Base-by-base conservation (phyloP, 2,888 invertebrate species). In the Nomada fucata region DNA sequence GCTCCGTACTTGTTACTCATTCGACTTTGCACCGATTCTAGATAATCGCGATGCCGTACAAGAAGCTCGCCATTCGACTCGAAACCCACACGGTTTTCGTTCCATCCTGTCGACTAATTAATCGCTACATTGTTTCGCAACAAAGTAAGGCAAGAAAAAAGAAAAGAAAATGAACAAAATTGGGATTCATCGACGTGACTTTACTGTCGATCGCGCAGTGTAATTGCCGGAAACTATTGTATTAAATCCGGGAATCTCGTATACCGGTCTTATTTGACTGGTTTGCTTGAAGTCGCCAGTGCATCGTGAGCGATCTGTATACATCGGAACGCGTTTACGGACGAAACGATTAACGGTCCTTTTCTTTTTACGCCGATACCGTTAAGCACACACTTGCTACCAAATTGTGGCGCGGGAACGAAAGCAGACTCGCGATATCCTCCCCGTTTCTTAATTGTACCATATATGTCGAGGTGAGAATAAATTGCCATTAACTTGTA, bases 261-360 rank as follows among this genome's bases (percentile, higher is more conserved):
- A 18, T 7, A 29, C 18, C 55, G 15, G 55, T 36, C 23, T 52
- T n/a, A 42, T 52, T 23, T 26, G n/a, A 9, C n/a, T 15, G 18
- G n/a, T 52, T 69, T 20, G 20, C 26, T 29, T 11, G 18, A 4
- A 72, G 73, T 79, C 63, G 61, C 64, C 73, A 29, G 61, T 74
- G 75, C 76, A 79, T 83, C 80, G 81, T 78, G 82, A 83, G 77
- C 69, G 81, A 82, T 83, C 44, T 23, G 55, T 59, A n/a, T n/a
- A 60, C 63, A 85, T 88, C 81, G 82, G 75, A 82, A 82, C 78
- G 82, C 79, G 81, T 76, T 85, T 77, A 76, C 70, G 80, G 76
- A 82, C 76, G 78, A 85, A 84, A 83, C 70, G 68, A 26, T 77
- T 81, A 69, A 53, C 73, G n/a, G 26, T 44, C 26, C 52, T 63